A percentile compares a stretch with the other conserved stretches of the same genome.
These are phyloP conservation scores for Odobenus rosmarus DNA, from an alignment of 2,113 vertebrate species.

Conservation along the genomic window DNA sequence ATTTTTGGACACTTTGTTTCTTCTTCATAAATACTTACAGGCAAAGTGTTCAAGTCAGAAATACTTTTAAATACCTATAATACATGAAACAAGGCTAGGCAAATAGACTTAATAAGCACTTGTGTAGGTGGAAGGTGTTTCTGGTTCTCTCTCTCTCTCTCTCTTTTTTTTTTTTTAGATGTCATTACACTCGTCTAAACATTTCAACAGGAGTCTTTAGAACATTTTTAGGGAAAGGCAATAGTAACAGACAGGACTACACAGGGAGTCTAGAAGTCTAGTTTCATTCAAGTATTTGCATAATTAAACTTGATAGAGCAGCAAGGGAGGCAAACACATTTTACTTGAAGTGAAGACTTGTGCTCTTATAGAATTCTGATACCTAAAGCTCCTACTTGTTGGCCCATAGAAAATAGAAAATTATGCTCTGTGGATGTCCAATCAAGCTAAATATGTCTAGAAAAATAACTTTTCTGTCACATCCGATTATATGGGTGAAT, in stretches of 20 bases:
- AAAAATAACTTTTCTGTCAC: conserved; percentile 41
- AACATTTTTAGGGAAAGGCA: not conserved
- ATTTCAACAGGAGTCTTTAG: conserved; percentile 29
- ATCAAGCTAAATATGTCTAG: not conserved
- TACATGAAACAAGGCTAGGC: rapidly evolving
- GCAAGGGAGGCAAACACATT: not conserved
- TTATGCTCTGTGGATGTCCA: conserved; percentile 27
- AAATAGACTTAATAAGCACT: not conserved
- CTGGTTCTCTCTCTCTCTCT: not conserved
- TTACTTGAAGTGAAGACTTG: conserved; percentile 47
- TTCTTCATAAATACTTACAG: not conserved
- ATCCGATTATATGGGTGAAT: not conserved
- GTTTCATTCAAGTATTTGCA: conserved; percentile 59
- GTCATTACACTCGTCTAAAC: conserved; percentile 14
- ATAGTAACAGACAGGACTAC: not conserved
- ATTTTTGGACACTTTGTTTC: not conserved
- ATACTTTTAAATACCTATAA: not conserved
- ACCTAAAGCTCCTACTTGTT: not conserved
- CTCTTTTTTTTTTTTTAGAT: not conserved
- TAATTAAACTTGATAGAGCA: conserved; percentile 61
- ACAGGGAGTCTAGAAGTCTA: not conserved
- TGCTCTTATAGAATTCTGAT: conserved; percentile 8
- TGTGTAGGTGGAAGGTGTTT: not conserved
- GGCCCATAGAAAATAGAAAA: conserved; percentile 12
- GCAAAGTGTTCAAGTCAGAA: not conserved